These are phyloP conservation scores for Rapana venosa DNA, from an alignment of 2,888 invertebrate genomes.

Conservation along the genomic window DNA sequence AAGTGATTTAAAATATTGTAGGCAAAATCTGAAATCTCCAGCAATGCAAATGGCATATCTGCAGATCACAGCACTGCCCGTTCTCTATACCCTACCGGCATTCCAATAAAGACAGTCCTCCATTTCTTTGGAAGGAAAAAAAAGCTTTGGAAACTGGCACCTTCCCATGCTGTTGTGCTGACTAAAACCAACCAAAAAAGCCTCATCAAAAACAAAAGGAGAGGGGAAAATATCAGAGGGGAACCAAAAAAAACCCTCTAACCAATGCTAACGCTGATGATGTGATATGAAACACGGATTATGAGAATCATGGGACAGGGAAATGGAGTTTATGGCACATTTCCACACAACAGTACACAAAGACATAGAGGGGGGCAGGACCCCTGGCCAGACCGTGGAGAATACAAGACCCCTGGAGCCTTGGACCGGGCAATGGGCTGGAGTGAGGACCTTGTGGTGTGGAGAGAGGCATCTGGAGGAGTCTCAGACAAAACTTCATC, in stretches of 20 bases:
- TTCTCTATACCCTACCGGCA: too few species aligned
- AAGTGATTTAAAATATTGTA: too few species aligned
- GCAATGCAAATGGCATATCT: too few species aligned
- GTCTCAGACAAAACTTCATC: background rate
- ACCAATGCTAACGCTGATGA: background rate
- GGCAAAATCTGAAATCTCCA: too few species aligned
- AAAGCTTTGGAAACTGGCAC: background rate
- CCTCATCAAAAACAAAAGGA: background rate
- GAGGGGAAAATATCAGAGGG: background rate
- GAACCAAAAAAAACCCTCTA: background rate
- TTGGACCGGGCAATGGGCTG: slow-evolving; percentile 20
- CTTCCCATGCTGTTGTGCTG: slow-evolving; percentile 10
- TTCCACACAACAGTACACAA: background rate
- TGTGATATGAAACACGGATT: background rate
- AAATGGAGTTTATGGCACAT: background rate
- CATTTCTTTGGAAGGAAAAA: background rate
- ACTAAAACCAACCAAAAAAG: background rate
- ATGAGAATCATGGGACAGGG: background rate
- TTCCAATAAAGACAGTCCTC: too few species aligned
- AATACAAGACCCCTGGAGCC: slow-evolving; percentile 22
- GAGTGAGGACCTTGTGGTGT: slow-evolving; percentile 28
- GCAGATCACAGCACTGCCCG: too few species aligned
- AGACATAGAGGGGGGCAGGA: background rate
- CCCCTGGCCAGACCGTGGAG: slow-evolving; percentile 19
- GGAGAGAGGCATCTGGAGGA: slow-evolving; percentile 13